A percentile compares a stretch with the other conserved stretches of the same genome.
Conservation (phyloP, 2,797 vertebrate species). For the Pipistrellus pygmaeus region DNA sequence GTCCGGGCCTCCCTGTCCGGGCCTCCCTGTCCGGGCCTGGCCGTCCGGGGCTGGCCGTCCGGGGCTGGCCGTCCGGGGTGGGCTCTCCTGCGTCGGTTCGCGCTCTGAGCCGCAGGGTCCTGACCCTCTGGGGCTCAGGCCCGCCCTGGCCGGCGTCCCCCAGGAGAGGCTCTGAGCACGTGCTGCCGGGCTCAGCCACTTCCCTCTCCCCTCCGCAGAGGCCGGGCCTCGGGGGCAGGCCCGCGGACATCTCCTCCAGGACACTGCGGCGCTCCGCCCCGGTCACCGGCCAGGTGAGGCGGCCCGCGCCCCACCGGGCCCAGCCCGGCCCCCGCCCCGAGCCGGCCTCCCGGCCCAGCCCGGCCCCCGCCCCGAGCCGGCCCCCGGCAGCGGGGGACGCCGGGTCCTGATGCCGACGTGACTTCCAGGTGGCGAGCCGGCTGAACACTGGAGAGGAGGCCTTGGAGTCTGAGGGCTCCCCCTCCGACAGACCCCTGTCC, state of each 20-base stretch:
- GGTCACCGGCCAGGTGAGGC: constrained; percentile 85
- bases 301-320: background rate
- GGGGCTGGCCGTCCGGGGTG: too few species aligned
- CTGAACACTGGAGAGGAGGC: constrained; percentile 87
- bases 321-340: background rate
- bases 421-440: constrained; percentile 87
- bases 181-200: too few species aligned
- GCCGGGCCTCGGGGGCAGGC: constrained; percentile 79
- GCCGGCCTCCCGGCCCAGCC: too few species aligned
- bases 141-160: too few species aligned
- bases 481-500: constrained; percentile 93
- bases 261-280: constrained; percentile 86
- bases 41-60: too few species aligned
- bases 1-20: too few species aligned
- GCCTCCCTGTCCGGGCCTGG: too few species aligned
- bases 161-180: too few species aligned
- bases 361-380: too few species aligned
- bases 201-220: constrained; percentile 66
- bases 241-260: constrained; percentile 85
- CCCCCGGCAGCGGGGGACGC: background rate
- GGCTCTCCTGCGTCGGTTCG: too few species aligned
- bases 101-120: too few species aligned
- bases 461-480: constrained; percentile 86
- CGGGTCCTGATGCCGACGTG: background rate
- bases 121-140: too few species aligned